phyloP scores from a whole-genome alignment of 2,113 vertebrate genomes.

The Petrocephalus zakoni region DNA sequence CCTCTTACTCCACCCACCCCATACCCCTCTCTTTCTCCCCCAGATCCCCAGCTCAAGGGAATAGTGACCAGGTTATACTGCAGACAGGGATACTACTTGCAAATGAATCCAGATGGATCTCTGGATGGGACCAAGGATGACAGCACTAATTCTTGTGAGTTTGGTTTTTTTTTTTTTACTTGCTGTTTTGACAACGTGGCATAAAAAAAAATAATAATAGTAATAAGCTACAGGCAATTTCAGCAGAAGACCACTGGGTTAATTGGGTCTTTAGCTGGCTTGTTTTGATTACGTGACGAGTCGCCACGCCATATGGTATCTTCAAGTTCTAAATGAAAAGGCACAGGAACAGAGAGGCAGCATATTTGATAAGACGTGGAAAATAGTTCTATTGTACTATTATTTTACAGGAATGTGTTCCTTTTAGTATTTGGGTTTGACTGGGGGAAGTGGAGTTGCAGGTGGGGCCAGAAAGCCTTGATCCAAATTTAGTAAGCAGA shows the following conservation, averaged over 20 bases:
- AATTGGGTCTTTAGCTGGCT: background rate
- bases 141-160: constrained; percentile 88
- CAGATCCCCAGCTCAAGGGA: constrained; percentile 98
- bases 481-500: background rate
- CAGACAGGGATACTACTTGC: constrained; percentile 98
- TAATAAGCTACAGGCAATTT: background rate
- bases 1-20: background rate
- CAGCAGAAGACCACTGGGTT: background rate
- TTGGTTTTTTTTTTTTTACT: background rate
- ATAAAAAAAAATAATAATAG: background rate
- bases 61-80: constrained; percentile 99
- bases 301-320: background rate
- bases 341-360: background rate
- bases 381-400: background rate
- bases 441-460: background rate
- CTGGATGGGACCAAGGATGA: constrained; percentile 96
- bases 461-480: background rate
- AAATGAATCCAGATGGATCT: constrained; percentile 97
- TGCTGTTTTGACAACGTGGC: background rate
- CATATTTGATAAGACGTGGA: background rate
- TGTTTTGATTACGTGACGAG: constrained; percentile 1
- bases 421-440: background rate
- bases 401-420: background rate
- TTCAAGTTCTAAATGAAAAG: background rate
- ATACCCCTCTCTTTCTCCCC: background rate